A percentile compares a stretch with the other conserved stretches of the same genome.
phyloP scores from a whole-genome alignment of 2,113 vertebrate genomes.

The Erythrocebus patas region DNA sequence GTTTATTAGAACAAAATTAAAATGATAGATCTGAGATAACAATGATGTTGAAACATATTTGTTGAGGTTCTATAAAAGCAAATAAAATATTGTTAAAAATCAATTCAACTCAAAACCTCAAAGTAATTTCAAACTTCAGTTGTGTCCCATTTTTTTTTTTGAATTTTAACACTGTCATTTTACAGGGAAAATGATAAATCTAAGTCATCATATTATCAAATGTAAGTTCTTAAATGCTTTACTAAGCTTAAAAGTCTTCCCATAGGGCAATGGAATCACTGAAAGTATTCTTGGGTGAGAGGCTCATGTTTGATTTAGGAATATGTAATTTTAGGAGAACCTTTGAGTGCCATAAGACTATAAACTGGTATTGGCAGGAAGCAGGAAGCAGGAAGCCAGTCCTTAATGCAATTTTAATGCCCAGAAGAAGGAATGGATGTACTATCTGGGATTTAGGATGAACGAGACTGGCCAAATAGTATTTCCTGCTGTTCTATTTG shows the following conservation, averaged over 20 bases:
- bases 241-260: neutral
- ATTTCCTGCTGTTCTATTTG: neutral
- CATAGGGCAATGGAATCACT: neutral
- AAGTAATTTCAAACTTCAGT: constrained; percentile 37
- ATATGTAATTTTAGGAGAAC: neutral
- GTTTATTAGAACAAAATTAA: neutral
- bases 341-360: neutral
- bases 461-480: neutral
- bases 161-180: constrained; percentile 39
- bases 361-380: neutral
- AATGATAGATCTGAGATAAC: neutral
- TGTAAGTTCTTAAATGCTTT: neutral
- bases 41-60: constrained; percentile 5
- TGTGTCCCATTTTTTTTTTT: neutral
- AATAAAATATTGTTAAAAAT: constrained; percentile 20
- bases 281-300: neutral
- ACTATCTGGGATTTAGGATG: neutral
- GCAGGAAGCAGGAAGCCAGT: fast-evolving
- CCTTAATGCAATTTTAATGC: neutral
- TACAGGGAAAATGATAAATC: neutral
- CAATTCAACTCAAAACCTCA: neutral
- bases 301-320: neutral
- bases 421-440: neutral
- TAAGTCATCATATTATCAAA: neutral
- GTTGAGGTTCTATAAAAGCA: neutral